Base-by-base conservation (phyloP, 2,888 invertebrate species). In the Tiliacea citrago region DNA sequence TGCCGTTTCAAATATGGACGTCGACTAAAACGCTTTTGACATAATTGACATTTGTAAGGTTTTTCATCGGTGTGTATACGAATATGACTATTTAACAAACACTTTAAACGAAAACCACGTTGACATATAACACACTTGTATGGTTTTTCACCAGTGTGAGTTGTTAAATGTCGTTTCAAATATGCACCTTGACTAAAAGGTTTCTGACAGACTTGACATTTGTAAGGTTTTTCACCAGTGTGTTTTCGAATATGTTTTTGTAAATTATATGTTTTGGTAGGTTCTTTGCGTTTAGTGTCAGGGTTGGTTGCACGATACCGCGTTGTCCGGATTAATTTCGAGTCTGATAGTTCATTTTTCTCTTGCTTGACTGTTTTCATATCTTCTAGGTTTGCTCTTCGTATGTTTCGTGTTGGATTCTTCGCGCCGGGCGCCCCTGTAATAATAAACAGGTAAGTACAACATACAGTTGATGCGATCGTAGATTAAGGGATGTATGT, bases 61-160 rank as follows among this genome's bases (percentile, higher is more conserved):
- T 75, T 75, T 18, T 67, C 75, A 24, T 67, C 74, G 24, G 74
- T 60, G 51, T 75, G 75, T 7, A 74, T 13, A 24, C 42, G 67
- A 35, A 35, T 29, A 67, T 75, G 75, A 16, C 24, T 24, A 24
- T 35, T 45, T 67, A 75, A 45, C n/a, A 42, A 6, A 24, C 18
- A 10, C 4, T 67, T 74, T 51, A n/a, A 9, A 35, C 67, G 66
- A 51, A 75, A 74, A 10, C 45, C 45, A 51, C 67, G 67, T 12
- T 74, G 49, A 67, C 75, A 75, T 13, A 60, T 5, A 42, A 16
- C 16, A 75, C 75, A 75, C 10, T 58, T 58, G 24, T 74, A 51
- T 0, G 42, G 67, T 51, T 75, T 74, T 51, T 74, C 74, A 35
- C 8, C 58, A 3, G 49, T 58, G 24, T 74, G 66, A 24, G n/a